Percentiles rank a stretch among this genome's conserved stretches.
phyloP scores from a whole-genome alignment of 1,140 invertebrate species.

The Scaptomyza pallida region DNA sequence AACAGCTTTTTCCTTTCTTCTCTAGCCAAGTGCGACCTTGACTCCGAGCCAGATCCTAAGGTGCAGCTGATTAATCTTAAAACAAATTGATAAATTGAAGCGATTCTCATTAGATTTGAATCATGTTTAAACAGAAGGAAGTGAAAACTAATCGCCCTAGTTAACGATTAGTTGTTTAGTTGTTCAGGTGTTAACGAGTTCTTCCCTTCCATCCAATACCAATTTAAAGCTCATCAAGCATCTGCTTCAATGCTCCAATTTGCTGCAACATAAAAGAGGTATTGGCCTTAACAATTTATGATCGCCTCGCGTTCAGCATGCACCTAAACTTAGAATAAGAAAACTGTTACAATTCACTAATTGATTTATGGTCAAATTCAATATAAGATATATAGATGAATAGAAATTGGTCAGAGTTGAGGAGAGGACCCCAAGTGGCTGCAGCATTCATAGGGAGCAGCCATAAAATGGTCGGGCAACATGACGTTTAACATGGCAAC shows the following conservation, averaged over 20 bases:
- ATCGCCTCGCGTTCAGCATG: conserved; percentile 52
- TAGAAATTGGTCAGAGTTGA: conserved; percentile 31
- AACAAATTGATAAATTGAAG: conserved; percentile 41
- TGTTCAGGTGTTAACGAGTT: conserved; percentile 35
- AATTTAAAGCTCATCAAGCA: conserved; percentile 36
- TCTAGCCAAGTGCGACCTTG: conserved; percentile 53
- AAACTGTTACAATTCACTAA: conserved; percentile 68
- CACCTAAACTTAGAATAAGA: conserved; percentile 8
- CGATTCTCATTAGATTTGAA: conserved; percentile 20
- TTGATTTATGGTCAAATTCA: conserved; percentile 67
- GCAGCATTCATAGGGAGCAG: conserved; percentile 28
- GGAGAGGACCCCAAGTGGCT: conserved; percentile 43
- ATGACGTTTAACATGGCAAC: conserved; percentile 34
- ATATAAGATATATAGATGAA: conserved; percentile 41
- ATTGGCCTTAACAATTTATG: conserved; percentile 61
- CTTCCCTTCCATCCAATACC: conserved; percentile 53
- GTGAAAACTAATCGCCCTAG: background rate
- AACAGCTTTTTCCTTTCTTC: conserved; percentile 10
- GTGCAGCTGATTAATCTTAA: conserved; percentile 18
- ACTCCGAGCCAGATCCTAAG: conserved; percentile 8
- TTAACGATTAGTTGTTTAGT: conserved; percentile 5
- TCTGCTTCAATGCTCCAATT: conserved; percentile 57
- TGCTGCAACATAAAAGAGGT: conserved; percentile 68
- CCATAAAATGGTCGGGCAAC: conserved; percentile 42
- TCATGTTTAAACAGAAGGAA: background rate